Conservation (phyloP, 2,888 invertebrate species). For the Zhengitettix transpicula region DNA sequence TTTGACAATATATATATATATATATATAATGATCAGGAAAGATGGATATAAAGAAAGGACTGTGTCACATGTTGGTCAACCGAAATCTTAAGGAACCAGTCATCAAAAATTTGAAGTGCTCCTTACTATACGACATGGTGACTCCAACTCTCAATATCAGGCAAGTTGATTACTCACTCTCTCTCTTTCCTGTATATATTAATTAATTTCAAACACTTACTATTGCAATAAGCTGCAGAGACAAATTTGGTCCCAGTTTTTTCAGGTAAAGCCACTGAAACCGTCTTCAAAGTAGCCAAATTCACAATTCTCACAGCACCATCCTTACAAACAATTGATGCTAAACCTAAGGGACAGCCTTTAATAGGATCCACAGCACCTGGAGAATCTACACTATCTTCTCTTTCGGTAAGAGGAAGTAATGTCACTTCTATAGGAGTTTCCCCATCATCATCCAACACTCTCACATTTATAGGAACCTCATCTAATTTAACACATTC, state of each 20-base stretch:
- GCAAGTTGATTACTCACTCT: background rate
- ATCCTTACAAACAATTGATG: constrained; percentile 56
- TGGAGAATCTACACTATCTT: constrained; percentile 18
- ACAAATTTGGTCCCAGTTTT: constrained; percentile 46
- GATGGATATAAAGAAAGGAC: no score
- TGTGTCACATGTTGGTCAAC: no score
- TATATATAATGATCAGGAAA: no score
- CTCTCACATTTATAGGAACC: constrained; percentile 41
- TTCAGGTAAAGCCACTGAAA: constrained; percentile 50
- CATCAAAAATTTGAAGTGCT: no score
- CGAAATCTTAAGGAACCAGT: no score
- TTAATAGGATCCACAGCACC: constrained; percentile 6
- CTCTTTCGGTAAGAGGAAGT: constrained; percentile 37
- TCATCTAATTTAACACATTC: constrained; percentile 36
- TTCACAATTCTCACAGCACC: constrained; percentile 58
- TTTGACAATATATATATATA: no score
- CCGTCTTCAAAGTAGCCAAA: constrained; percentile 47
- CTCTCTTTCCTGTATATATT: no score
- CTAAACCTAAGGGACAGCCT: constrained; percentile 29
- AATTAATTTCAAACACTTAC: constrained; percentile 27
- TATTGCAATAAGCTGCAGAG: constrained; percentile 72
- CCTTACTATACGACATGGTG: no score
- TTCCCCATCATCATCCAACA: constrained; percentile 39
- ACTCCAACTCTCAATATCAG: no score
- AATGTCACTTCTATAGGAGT: constrained; percentile 53